These are phyloP conservation scores for Pandemis heparana DNA, from an alignment of 2,888 invertebrate species.

Conservation along the genomic window DNA sequence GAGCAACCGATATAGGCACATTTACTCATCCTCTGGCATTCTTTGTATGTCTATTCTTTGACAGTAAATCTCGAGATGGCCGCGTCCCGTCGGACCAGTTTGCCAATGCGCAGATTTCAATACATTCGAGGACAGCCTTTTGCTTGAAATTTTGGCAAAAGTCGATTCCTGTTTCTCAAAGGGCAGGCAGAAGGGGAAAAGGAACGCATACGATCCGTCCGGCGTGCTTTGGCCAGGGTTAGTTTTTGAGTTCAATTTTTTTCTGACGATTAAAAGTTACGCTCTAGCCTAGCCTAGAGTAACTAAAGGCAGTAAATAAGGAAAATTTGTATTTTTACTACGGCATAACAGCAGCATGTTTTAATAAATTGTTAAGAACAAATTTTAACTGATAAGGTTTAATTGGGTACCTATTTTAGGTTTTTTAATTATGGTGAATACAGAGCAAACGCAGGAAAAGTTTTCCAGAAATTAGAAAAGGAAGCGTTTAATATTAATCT, in stretches of 20 bases:
- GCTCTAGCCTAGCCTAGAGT: too few relatives aligned
- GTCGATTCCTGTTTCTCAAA: constrained; percentile 5
- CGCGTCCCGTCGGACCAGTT: constrained; percentile 30
- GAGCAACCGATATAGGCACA: neutral
- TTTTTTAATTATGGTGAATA: too few relatives aligned
- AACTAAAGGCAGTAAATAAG: too few relatives aligned
- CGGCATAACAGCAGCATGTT: too few relatives aligned
- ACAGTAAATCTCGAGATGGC: constrained; percentile 27
- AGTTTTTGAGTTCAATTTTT: neutral
- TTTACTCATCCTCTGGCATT: neutral
- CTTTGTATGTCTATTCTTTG: constrained; percentile 28
- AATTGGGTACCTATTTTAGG: too few relatives aligned
- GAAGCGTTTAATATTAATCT: too few relatives aligned
- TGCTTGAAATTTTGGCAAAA: constrained; percentile 15
- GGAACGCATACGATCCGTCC: neutral
- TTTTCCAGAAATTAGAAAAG: too few relatives aligned
- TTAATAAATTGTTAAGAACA: too few relatives aligned
- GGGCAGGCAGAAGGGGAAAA: neutral
- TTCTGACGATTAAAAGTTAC: neutral
- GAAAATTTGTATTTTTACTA: too few relatives aligned
- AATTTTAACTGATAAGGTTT: too few relatives aligned
- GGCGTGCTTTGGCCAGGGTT: neutral
- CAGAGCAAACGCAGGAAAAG: too few relatives aligned
- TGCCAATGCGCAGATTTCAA: constrained; percentile 15
- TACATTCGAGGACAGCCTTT: constrained; percentile 19